Percentiles rank a stretch among this genome's conserved stretches.
phyloP scores from a whole-genome alignment of 2,888 invertebrate species.

The Drepana falcataria region DNA sequence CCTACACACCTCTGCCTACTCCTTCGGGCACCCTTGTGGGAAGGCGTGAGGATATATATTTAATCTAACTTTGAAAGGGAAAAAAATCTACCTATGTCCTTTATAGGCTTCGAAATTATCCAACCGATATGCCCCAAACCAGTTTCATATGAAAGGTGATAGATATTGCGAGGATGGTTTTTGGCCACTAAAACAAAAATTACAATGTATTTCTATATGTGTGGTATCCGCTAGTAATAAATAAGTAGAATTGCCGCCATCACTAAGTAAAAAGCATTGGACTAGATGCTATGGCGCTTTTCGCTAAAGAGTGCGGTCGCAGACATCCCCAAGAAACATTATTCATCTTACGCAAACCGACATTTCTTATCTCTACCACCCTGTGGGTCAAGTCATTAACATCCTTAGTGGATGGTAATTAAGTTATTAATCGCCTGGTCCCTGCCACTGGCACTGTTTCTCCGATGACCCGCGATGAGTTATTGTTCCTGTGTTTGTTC shows the following conservation, averaged over 20 bases:
- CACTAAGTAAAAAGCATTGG: not conserved
- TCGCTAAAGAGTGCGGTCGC: not conserved
- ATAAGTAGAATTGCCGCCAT: not conserved
- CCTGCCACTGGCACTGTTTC: constrained; percentile 4
- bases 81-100: too few species aligned
- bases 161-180: too few species aligned
- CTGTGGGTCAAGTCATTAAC: constrained; percentile 21
- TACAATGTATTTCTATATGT: too few species aligned
- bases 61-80: too few species aligned
- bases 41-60: too few species aligned
- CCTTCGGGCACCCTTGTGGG: too few species aligned
- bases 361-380: constrained; percentile 3
- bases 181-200: too few species aligned
- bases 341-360: constrained; percentile 6
- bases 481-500: constrained; percentile 31
- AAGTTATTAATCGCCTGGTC: constrained; percentile 29
- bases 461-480: constrained; percentile 32
- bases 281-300: not conserved
- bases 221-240: not conserved
- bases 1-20: too few species aligned
- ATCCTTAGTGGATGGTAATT: constrained; percentile 28
- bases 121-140: too few species aligned
- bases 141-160: too few species aligned
- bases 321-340: constrained; percentile 2
- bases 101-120: too few species aligned